Evolutionary conservation across 2,888 invertebrate genomes (phyloP), one percentile per base, ranked within the genome.

Genomic region (Eurytoma californica): DNA sequence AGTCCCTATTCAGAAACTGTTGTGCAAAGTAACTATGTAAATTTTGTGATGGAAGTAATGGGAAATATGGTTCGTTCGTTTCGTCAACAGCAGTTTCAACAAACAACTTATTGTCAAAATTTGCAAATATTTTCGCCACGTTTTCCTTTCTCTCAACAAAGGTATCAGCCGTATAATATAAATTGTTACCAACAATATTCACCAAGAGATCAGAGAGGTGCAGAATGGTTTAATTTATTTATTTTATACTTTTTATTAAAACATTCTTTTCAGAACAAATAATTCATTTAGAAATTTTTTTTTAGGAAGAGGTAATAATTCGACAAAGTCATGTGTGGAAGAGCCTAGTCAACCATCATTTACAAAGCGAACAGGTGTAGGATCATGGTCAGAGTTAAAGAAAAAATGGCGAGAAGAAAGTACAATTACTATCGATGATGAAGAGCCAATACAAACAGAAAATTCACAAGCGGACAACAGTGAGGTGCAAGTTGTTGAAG

Each of bases 351-450:
- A 83, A 24, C 79, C 87, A 2, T 84, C 88, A 0, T 89, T 88
- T 57, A 81, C 79, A 39, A 86, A 84, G 77, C 51, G 84, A 7
- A 83, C 86, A 4, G 86, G 84, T n/a, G 82, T 84, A 47, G 80
- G 81, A 0, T 86, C 89, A 0, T 90, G 90, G 90, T 51, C 83
- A 0, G 88, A 90, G 67, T 79, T 89, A 18, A 90, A 89, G 69
- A 84, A 83, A 63, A 89, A 85, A 70, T 89, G 89, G 89, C 84
- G 84, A 18, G 90, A 90, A 7, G 87, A 87, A 30, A 87, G 86
- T 66, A 90, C 88, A 0, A 90, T 90, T 7, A 88, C 88, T 0
- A 90, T 90, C 57, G 89, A 90, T 4, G 90, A 89, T 63, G 89
- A 90, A 55, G 88, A 89, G 9, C 74, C 79, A 14, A 39, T 24